Evolutionary conservation across 2,113 vertebrate species (phyloP).

Genomic region (Globicephala melas): DNA sequence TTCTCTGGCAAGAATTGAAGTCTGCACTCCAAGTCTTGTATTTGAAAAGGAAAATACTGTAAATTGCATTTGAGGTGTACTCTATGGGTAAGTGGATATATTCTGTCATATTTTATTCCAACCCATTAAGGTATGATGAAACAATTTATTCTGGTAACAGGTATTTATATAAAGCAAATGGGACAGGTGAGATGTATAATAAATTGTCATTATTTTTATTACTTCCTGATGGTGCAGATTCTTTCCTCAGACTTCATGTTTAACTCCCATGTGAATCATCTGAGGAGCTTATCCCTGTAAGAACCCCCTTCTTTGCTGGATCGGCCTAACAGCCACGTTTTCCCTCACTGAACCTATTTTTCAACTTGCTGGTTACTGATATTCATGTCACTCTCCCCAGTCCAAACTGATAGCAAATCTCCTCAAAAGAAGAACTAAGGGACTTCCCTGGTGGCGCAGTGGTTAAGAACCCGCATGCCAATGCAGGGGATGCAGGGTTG

Average conservation of each 20-base stretch:
- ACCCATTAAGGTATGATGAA: background rate
- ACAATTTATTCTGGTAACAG: background rate
- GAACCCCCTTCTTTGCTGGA: background rate
- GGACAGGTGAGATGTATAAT: too few relatives aligned
- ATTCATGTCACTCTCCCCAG: rapidly evolving
- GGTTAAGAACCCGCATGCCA: too few relatives aligned
- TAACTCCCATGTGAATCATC: background rate
- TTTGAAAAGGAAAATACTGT: background rate
- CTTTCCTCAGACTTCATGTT: background rate
- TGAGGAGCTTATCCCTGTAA: background rate
- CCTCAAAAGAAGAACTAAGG: background rate
- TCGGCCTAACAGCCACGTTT: background rate
- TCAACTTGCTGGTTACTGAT: background rate
- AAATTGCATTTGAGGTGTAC: background rate
- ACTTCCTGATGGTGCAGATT: background rate
- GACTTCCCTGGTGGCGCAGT: too few relatives aligned
- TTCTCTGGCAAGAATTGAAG: background rate
- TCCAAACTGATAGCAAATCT: background rate
- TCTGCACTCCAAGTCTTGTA: rapidly evolving
- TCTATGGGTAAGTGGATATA: background rate
- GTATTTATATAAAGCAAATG: background rate
- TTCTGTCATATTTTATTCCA: background rate
- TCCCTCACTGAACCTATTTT: background rate
- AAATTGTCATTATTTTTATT: background rate
- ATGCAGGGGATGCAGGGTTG: too few relatives aligned